These are phyloP conservation scores for Macrophya alboannulata DNA, from an alignment of 2,888 invertebrate genomes.

Conservation along the genomic window DNA sequence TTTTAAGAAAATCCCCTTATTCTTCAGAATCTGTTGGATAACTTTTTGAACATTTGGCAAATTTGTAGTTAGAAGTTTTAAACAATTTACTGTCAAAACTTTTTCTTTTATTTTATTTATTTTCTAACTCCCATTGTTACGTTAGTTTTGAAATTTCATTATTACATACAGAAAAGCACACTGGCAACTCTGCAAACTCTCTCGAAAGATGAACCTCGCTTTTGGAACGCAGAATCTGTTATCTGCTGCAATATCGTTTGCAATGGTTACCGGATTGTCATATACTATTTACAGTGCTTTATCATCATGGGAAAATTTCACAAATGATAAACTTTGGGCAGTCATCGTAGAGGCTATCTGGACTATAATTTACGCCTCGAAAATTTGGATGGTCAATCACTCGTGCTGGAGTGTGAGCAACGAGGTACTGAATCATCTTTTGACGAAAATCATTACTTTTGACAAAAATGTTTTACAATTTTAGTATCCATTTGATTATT, in stretches of 20 bases:
- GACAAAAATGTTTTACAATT: neutral
- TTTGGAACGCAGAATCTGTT: constrained; percentile 34
- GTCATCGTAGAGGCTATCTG: too few relatives aligned
- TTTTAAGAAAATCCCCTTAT: neutral
- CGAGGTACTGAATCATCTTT: too few relatives aligned
- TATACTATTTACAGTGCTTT: neutral
- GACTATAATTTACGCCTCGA: too few relatives aligned
- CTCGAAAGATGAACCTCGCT: neutral
- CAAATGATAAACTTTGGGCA: too few relatives aligned
- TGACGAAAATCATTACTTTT: too few relatives aligned
- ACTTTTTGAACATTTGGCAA: neutral
- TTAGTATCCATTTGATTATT: neutral
- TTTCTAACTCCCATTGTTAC: too few relatives aligned
- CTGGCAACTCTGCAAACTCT: constrained; percentile 16
- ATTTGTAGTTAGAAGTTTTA: neutral
- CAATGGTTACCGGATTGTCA: neutral
- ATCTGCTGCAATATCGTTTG: neutral
- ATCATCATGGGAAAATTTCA: neutral
- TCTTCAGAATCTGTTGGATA: too few relatives aligned
- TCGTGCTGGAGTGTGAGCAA: too few relatives aligned
- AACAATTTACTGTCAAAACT: too few relatives aligned
- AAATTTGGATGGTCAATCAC: too few relatives aligned
- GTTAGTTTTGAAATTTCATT: too few relatives aligned
- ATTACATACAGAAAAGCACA: constrained; percentile 26
- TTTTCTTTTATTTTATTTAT: too few relatives aligned